These are phyloP conservation scores for Helogale parvula DNA, from an alignment of 2,113 vertebrate species.

Conservation along the genomic window DNA sequence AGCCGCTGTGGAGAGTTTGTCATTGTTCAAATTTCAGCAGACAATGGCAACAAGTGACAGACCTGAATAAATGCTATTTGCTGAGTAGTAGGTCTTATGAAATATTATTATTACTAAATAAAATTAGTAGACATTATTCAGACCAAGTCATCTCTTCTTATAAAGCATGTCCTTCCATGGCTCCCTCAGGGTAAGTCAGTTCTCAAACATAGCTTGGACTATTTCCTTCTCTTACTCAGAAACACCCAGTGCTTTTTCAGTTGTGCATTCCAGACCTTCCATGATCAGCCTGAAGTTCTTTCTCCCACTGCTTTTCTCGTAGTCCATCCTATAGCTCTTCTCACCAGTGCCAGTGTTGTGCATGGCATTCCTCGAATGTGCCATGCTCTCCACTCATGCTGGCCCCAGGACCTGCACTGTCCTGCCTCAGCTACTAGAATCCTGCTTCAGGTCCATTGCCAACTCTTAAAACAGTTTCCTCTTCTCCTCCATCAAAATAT, in stretches of 20 bases:
- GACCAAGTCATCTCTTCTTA: background rate
- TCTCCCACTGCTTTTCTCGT: background rate
- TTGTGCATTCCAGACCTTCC: background rate
- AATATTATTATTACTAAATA: background rate
- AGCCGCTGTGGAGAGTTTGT: background rate
- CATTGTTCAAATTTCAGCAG: background rate
- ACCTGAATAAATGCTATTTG: background rate
- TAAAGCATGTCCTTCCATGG: background rate
- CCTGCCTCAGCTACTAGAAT: background rate
- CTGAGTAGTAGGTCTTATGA: background rate
- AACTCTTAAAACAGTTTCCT: background rate
- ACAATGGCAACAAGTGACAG: background rate
- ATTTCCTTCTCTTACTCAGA: background rate
- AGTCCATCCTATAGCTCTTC: background rate
- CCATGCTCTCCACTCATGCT: background rate
- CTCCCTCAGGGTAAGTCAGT: background rate
- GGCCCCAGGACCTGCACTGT: fast-evolving
- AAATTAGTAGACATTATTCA: background rate
- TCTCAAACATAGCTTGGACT: background rate
- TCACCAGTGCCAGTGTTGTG: background rate
- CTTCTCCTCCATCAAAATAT: background rate
- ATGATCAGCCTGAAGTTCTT: background rate
- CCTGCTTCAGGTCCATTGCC: background rate
- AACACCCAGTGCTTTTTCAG: background rate
- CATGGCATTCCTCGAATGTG: fast-evolving